Percentiles rank a stretch among this genome's conserved stretches.
phyloP scores from a whole-genome alignment of 2,113 vertebrate genomes.

The Megalops atlanticus region DNA sequence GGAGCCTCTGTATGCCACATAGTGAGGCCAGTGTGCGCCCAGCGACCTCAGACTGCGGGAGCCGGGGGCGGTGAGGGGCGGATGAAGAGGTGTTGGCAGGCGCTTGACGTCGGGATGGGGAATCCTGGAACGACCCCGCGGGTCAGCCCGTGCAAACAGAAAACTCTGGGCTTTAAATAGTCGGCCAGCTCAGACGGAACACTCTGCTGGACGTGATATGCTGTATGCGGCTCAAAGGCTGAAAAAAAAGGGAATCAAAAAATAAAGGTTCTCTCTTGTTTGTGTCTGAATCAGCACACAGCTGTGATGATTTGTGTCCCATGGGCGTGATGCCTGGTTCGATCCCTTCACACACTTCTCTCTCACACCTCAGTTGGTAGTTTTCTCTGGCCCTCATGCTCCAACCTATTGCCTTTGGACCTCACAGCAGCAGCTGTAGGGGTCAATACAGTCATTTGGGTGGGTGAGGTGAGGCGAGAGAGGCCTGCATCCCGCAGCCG shows the following conservation, averaged over 20 bases:
- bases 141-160: background rate
- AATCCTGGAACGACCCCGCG: background rate
- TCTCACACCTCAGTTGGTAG: too few species aligned
- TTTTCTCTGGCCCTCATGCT: too few species aligned
- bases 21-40: background rate
- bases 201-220: background rate
- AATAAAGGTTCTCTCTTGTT: too few species aligned
- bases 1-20: background rate
- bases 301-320: too few species aligned
- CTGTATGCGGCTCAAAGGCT: background rate
- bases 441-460: too few species aligned
- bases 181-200: background rate
- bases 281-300: too few species aligned
- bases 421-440: too few species aligned
- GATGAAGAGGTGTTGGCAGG: background rate
- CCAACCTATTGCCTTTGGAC: too few species aligned
- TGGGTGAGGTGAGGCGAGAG: too few species aligned
- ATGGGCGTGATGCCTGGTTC: too few species aligned
- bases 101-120: background rate
- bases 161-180: background rate
- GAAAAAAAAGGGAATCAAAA: background rate
- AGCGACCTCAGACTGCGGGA: background rate
- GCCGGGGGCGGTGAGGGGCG: slow-evolving; percentile 9
- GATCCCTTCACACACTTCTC: too few species aligned
- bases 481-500: too few species aligned